Evolutionary conservation across 2,113 vertebrate species (phyloP).

Genomic region (Agapornis roseicollis): DNA sequence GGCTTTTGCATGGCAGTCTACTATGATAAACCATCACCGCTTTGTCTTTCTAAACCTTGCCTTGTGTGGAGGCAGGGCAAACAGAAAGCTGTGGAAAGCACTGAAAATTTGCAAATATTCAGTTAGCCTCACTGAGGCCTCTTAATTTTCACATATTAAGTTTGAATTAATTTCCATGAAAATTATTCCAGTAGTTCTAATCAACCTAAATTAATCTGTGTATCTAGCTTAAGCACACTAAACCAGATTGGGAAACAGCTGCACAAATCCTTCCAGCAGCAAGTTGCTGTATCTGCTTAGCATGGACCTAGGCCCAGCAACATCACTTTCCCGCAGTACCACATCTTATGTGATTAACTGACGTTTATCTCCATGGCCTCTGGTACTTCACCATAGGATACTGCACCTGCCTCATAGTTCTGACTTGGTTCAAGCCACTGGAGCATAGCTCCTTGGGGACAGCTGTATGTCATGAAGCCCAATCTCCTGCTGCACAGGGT

Average conservation of each 20-base stretch:
- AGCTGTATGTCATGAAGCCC: background rate
- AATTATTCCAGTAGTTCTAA: background rate
- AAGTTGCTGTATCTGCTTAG: background rate
- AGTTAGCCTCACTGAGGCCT: background rate
- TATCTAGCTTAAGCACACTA: background rate
- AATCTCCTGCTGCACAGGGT: background rate
- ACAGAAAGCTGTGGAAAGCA: background rate
- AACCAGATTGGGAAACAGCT: background rate
- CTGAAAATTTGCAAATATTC: background rate
- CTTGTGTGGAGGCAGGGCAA: background rate
- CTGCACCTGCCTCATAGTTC: background rate
- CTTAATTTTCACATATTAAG: background rate
- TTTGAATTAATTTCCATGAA: background rate
- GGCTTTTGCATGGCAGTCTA: background rate
- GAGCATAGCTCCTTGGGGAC: background rate
- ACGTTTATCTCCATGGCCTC: background rate
- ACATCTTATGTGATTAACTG: background rate
- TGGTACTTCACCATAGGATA: background rate
- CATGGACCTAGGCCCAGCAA: rapidly evolving
- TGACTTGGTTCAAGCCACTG: background rate
- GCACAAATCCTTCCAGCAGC: background rate
- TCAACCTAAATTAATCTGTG: background rate
- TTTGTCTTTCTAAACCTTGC: background rate
- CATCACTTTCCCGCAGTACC: background rate
- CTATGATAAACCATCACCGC: background rate